A percentile compares a stretch with the other conserved stretches of the same genome.
Evolutionary conservation across 2,888 invertebrate genomes (phyloP).

Genomic region (Drosophila basisetae): DNA sequence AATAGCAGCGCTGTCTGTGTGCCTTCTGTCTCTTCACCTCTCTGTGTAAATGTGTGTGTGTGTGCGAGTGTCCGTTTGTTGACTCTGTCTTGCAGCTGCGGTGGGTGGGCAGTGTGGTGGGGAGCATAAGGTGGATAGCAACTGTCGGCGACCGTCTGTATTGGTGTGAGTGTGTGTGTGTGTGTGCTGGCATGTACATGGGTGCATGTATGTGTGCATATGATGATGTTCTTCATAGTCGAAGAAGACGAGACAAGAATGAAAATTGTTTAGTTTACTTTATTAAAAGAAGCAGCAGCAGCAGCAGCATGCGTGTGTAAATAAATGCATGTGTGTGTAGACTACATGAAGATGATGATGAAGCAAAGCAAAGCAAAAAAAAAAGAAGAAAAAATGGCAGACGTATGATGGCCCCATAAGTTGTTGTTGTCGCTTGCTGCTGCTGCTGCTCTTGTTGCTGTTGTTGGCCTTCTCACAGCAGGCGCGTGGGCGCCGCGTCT

Average conservation of each 20-base stretch:
- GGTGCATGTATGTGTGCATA: slow-evolving; percentile 39
- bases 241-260: slow-evolving; percentile 79
- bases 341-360: slow-evolving; percentile 72
- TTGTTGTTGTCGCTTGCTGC: slow-evolving; percentile 25
- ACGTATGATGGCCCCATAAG: slow-evolving; percentile 41
- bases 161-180: slow-evolving; percentile 16
- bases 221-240: slow-evolving; percentile 49
- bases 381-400: slow-evolving; percentile 50
- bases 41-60: slow-evolving; percentile 33
- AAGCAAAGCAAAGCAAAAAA: slow-evolving; percentile 53
- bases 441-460: slow-evolving; percentile 28
- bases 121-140: slow-evolving; percentile 43
- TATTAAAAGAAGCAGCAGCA: slow-evolving; percentile 72
- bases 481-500: slow-evolving; percentile 67
- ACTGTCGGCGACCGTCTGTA: slow-evolving; percentile 14
- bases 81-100: slow-evolving; percentile 64
- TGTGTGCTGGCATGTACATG: slow-evolving; percentile 27
- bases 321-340: slow-evolving; percentile 45
- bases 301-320: slow-evolving; percentile 45
- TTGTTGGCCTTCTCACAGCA: slow-evolving; percentile 57
- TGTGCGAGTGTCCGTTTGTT: slow-evolving; percentile 72
- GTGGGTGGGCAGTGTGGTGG: slow-evolving; percentile 42
- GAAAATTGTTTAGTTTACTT: slow-evolving; percentile 82
- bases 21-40: slow-evolving; percentile 35
- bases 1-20: slow-evolving; percentile 32